A percentile compares a stretch with the other conserved stretches of the same genome.
Evolutionary conservation across 2,888 invertebrate genomes (phyloP).

Genomic region (Muscina levida): DNA sequence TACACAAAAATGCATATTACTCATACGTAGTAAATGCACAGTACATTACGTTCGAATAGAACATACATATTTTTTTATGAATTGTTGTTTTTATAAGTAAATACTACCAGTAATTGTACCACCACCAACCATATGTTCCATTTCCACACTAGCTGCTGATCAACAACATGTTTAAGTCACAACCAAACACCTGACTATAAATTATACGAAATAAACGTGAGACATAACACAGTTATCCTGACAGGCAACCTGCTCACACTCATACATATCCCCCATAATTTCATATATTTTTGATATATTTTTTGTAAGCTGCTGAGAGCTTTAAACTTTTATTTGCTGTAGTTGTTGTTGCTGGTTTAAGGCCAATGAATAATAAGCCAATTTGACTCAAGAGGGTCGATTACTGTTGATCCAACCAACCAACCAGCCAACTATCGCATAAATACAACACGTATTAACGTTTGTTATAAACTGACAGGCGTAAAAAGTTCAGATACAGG

Average conservation of each 20-base stretch:
- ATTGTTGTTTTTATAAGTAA: no score
- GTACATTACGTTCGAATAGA: no score
- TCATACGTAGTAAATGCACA: no score
- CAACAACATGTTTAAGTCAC: slow-evolving; percentile 50
- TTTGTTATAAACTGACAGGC: slow-evolving; percentile 24
- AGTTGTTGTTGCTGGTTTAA: no score
- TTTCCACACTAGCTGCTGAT: neutral
- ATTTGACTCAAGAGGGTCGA: neutral
- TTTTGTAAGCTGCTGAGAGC: neutral
- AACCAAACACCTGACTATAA: slow-evolving; percentile 60
- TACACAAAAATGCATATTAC: no score
- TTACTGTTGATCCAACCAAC: no score
- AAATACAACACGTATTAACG: slow-evolving; percentile 7
- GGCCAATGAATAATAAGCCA: slow-evolving; percentile 19
- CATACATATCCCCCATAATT: neutral
- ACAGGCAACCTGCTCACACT: neutral
- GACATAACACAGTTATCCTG: slow-evolving; percentile 14
- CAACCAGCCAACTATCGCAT: no score
- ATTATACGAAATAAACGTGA: slow-evolving; percentile 61
- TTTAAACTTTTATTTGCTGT: no score
- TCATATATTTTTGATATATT: no score
- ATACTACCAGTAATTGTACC: neutral
- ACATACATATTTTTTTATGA: neutral
- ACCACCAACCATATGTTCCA: slow-evolving; percentile 31
- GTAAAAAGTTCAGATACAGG: no score